A percentile compares a stretch with the other conserved stretches of the same genome.
Evolutionary conservation across 1,140 invertebrate genomes (phyloP).

Genomic region (Nephila pilipes): DNA sequence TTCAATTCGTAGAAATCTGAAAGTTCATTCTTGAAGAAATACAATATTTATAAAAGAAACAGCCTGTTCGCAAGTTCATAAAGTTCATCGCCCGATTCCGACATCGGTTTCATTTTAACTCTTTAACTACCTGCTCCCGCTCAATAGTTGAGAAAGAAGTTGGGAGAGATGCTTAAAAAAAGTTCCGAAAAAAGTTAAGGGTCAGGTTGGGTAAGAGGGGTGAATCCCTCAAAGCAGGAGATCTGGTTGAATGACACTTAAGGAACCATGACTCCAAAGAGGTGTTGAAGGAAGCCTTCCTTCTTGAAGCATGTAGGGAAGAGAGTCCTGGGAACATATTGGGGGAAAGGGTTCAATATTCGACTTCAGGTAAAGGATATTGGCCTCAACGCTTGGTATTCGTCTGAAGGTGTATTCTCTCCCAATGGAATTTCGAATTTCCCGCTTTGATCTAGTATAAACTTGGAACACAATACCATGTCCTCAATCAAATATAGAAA

Average conservation of each 20-base stretch:
- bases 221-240: constrained; percentile 25
- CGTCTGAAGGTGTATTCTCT: background rate
- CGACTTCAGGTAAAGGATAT: constrained; percentile 12
- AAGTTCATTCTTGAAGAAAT: background rate
- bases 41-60: background rate
- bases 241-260: constrained; percentile 58
- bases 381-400: background rate
- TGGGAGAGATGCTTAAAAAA: background rate
- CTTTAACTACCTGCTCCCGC: constrained; percentile 30
- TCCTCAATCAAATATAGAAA: background rate
- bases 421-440: background rate
- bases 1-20: too few relatives aligned
- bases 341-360: constrained; percentile 2
- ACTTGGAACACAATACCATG: too few relatives aligned
- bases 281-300: constrained; percentile 20
- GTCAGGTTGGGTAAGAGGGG: constrained; percentile 52
- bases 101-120: background rate
- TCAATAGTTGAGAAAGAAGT: background rate
- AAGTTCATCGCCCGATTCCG: constrained; percentile 43
- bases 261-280: constrained; percentile 41
- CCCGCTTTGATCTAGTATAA: too few relatives aligned
- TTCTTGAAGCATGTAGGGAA: constrained; percentile 26
- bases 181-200: background rate
- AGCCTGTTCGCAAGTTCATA: background rate
- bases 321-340: background rate